Conservation (phyloP, 2,113 vertebrate genomes). For the Ictalurus punctatus region DNA sequence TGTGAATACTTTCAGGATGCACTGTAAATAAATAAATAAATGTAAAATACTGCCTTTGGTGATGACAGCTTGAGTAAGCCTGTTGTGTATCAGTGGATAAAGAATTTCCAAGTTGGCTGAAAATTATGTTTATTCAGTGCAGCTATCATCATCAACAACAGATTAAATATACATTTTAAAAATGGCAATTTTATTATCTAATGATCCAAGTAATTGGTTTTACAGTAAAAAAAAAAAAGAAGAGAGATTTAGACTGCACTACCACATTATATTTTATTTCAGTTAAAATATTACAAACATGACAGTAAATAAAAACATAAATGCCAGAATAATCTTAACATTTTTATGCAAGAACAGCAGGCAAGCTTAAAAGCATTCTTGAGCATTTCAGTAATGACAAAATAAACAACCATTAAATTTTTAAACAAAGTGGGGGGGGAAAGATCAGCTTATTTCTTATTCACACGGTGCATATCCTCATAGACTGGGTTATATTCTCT, state of each 20-base stretch:
- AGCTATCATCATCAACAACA: not conserved
- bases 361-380: not conserved
- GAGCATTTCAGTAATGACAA: not conserved
- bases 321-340: not conserved
- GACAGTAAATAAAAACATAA: not conserved
- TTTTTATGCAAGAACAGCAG: not conserved
- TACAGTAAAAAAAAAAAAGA: not conserved
- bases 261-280: not conserved
- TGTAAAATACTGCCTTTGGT: not conserved
- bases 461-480: slow-evolving; percentile 24
- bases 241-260: not conserved
- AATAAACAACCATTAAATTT: not conserved
- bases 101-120: not conserved
- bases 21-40: too few relatives aligned
- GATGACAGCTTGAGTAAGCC: slow-evolving; percentile 1
- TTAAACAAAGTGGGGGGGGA: not conserved
- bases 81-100: not conserved
- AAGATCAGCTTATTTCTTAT: not conserved
- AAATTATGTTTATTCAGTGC: not conserved
- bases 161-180: not conserved
- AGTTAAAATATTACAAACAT: not conserved
- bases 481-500: slow-evolving; percentile 18
- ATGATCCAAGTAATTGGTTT: not conserved
- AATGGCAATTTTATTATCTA: not conserved
- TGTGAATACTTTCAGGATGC: too few relatives aligned